A percentile compares a stretch with the other conserved stretches of the same genome.
Conservation (phyloP, 2,797 vertebrate species). For the Artibeus jamaicensis region DNA sequence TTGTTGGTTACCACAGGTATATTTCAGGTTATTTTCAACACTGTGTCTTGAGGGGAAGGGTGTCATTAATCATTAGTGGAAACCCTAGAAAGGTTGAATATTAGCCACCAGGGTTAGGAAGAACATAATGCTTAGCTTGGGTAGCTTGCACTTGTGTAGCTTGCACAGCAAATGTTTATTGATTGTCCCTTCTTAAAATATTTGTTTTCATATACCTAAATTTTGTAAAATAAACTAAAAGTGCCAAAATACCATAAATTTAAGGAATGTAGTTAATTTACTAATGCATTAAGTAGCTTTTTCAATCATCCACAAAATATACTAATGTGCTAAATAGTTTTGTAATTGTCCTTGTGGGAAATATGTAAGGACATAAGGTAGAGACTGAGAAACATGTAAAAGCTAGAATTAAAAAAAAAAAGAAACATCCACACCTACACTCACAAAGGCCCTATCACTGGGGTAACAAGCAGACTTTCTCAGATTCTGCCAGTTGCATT, state of each 20-base stretch:
- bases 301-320: background rate
- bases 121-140: background rate
- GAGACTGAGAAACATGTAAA: background rate
- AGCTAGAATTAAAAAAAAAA: background rate
- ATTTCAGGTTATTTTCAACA: constrained; percentile 13
- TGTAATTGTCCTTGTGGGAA: background rate
- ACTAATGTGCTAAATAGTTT: background rate
- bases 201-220: background rate
- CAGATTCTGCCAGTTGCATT: background rate
- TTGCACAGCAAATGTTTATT: background rate
- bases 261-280: background rate
- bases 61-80: background rate
- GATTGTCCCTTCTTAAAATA: background rate
- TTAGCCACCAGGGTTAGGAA: background rate
- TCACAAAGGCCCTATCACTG: background rate
- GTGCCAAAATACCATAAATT: background rate
- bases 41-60: background rate
- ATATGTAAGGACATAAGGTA: background rate
- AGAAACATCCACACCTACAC: background rate
- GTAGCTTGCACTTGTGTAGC: too few species aligned
- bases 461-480: background rate
- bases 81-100: background rate
- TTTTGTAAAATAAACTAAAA: background rate
- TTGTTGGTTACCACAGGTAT: background rate
- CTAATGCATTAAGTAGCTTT: background rate